phyloP scores from a whole-genome alignment of 2,888 invertebrate species.

The Ochropleura leucogaster region DNA sequence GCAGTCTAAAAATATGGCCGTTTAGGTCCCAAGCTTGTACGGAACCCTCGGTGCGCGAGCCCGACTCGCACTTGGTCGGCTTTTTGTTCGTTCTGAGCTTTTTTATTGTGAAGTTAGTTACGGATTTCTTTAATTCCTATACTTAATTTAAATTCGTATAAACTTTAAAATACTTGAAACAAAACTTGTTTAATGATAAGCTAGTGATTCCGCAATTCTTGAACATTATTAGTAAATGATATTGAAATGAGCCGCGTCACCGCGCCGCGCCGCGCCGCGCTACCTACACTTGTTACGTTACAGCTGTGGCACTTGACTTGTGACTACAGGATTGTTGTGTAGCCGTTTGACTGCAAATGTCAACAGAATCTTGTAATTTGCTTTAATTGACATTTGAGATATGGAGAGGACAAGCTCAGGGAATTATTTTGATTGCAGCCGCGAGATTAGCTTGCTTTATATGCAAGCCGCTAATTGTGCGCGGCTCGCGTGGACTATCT shows the following conservation, averaged over 20 bases:
- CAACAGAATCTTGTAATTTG: constrained; percentile 55
- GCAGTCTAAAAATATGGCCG: no score
- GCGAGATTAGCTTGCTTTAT: constrained; percentile 42
- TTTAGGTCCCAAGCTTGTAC: no score
- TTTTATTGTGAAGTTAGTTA: neutral
- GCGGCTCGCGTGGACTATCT: neutral
- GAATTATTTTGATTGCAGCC: constrained; percentile 52
- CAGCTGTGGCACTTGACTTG: constrained; percentile 29
- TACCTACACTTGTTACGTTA: neutral
- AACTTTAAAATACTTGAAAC: neutral
- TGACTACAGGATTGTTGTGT: constrained; percentile 40
- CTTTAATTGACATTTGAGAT: constrained; percentile 63
- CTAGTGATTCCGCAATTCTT: constrained; percentile 34
- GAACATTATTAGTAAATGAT: constrained; percentile 22
- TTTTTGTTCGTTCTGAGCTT: neutral
- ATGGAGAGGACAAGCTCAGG: constrained; percentile 40
- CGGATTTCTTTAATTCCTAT: neutral
- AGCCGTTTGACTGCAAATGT: constrained; percentile 58
- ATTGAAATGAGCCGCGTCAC: neutral
- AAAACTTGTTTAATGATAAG: neutral
- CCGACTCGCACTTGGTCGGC: no score
- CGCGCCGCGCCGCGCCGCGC: no score
- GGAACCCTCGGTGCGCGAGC: no score
- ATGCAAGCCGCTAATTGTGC: constrained; percentile 52
- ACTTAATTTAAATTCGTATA: neutral